A percentile compares a stretch with the other conserved stretches of the same genome.
These are phyloP conservation scores for Mohoua ochrocephala DNA, from an alignment of 2,113 vertebrate species.

Conservation along the genomic window DNA sequence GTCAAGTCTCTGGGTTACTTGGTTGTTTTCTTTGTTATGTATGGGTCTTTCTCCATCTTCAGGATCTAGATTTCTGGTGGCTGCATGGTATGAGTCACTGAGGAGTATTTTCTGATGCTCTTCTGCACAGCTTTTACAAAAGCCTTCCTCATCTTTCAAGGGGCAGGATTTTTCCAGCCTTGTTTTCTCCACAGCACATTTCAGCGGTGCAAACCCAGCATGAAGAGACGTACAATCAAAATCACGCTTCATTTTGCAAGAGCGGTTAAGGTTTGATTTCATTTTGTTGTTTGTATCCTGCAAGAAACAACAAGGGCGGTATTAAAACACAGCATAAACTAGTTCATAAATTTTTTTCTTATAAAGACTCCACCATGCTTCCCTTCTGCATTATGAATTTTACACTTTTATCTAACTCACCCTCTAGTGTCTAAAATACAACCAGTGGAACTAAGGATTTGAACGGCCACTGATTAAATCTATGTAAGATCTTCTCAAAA, in stretches of 20 bases:
- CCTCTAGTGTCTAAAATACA: neutral
- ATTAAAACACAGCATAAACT: neutral
- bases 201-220: conserved; percentile 28
- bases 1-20: neutral
- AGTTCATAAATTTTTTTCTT: neutral
- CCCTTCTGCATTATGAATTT: neutral
- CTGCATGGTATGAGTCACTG: neutral
- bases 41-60: conserved; percentile 53
- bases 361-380: neutral
- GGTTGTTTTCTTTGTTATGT: conserved; percentile 76
- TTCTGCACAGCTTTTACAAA: conserved; percentile 57
- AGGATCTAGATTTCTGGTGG: neutral
- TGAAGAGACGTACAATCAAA: conserved; percentile 14
- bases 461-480: neutral
- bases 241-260: conserved; percentile 68
- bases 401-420: neutral
- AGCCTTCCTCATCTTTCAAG: conserved; percentile 9
- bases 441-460: neutral
- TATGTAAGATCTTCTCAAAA: neutral
- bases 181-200: conserved; percentile 20
- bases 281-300: conserved; percentile 48
- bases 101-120: conserved; percentile 22
- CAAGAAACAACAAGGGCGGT: neutral
- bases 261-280: neutral
- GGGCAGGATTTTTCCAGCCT: conserved; percentile 29